Evolutionary conservation across 2,888 invertebrate genomes (phyloP).

Genomic region (Tetropium fuscum): DNA sequence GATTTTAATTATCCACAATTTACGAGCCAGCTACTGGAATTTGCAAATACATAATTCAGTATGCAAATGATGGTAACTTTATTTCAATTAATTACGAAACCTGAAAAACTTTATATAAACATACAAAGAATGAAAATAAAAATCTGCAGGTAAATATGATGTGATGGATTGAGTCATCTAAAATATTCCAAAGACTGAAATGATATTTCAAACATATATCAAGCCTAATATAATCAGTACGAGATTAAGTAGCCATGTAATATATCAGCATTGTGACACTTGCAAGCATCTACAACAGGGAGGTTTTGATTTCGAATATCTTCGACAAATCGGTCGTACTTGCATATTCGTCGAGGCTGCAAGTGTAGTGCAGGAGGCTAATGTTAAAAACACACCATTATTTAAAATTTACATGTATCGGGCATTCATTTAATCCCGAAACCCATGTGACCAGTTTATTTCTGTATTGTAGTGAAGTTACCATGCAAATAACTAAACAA

Average conservation of each 20-base stretch:
- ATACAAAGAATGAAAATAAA: slow-evolving; percentile 5
- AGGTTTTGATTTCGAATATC: slow-evolving; percentile 23
- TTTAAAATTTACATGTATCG: not conserved
- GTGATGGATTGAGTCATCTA: slow-evolving; percentile 19
- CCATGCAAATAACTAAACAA: too few relatives aligned
- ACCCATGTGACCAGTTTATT: too few relatives aligned
- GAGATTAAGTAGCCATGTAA: slow-evolving; percentile 34
- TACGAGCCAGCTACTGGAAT: not conserved
- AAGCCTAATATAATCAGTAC: slow-evolving; percentile 24
- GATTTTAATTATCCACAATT: not conserved
- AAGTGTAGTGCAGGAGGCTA: slow-evolving; percentile 23
- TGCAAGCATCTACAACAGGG: slow-evolving; percentile 20
- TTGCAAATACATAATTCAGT: not conserved
- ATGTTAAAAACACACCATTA: not conserved
- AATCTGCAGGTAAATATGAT: not conserved
- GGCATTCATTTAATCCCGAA: too few relatives aligned
- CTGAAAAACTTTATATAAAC: slow-evolving; percentile 4
- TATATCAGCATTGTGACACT: slow-evolving; percentile 35
- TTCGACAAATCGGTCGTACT: slow-evolving; percentile 39
- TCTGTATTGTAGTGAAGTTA: too few relatives aligned
- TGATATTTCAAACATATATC: slow-evolving; percentile 13
- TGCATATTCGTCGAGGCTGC: slow-evolving; percentile 38
- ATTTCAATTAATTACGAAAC: not conserved
- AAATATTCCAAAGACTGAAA: slow-evolving; percentile 9
- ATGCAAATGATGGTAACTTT: not conserved